These are phyloP conservation scores for Desmodus rotundus DNA, from an alignment of 2,113 vertebrate genomes.

Conservation along the genomic window DNA sequence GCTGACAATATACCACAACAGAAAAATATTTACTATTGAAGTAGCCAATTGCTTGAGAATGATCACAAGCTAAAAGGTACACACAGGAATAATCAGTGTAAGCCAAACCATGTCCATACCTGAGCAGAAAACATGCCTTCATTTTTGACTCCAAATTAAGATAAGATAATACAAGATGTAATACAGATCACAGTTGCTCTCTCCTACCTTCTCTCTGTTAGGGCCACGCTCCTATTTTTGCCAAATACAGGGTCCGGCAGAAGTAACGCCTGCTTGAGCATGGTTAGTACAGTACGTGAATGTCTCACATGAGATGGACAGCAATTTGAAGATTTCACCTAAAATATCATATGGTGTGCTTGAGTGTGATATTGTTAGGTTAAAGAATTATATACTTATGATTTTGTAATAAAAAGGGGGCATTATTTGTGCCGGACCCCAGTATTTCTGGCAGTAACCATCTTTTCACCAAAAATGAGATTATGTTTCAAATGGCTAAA, in stretches of 20 bases:
- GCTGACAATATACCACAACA: background rate
- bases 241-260: background rate
- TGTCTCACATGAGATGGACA: too few relatives aligned
- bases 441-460: background rate
- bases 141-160: background rate
- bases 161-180: background rate
- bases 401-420: too few relatives aligned
- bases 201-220: background rate
- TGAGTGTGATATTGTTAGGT: too few relatives aligned
- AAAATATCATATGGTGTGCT: too few relatives aligned
- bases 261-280: too few relatives aligned
- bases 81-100: background rate
- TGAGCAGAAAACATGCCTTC: slow-evolving; percentile 6
- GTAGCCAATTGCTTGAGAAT: slow-evolving; percentile 6
- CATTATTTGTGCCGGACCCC: too few relatives aligned
- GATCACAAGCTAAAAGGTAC: slow-evolving; percentile 1
- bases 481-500: slow-evolving; percentile 3
- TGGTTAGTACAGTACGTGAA: too few relatives aligned
- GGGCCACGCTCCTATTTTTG: background rate
- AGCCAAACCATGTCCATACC: background rate
- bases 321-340: too few relatives aligned
- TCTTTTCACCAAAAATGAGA: background rate
- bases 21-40: slow-evolving; percentile 24
- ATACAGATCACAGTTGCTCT: background rate
- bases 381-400: too few relatives aligned